These are phyloP conservation scores for Cyclina sinensis DNA, from an alignment of 1,140 invertebrate genomes.

Conservation along the genomic window DNA sequence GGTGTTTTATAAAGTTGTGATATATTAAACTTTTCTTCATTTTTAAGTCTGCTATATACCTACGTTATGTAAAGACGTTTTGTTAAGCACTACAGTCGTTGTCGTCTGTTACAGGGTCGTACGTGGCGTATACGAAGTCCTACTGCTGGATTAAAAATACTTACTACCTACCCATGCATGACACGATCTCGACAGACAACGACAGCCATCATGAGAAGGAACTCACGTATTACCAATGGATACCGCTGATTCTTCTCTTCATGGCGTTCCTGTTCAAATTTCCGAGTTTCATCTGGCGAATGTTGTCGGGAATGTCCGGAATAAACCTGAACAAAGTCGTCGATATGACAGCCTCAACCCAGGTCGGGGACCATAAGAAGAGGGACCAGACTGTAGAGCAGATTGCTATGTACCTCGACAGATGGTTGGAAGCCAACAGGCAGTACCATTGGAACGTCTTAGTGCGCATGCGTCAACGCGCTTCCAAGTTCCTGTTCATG, in stretches of 20 bases:
- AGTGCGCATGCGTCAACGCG: slow-evolving; percentile 78
- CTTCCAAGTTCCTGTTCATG: slow-evolving; percentile 81
- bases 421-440: slow-evolving; percentile 82
- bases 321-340: slow-evolving; percentile 83
- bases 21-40: too few relatives aligned
- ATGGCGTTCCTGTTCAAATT: slow-evolving; percentile 85
- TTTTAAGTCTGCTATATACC: too few relatives aligned
- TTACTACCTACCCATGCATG: slow-evolving; percentile 86
- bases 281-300: slow-evolving; percentile 83
- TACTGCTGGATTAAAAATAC: slow-evolving; percentile 87
- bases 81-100: too few relatives aligned
- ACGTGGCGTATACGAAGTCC: slow-evolving; percentile 86
- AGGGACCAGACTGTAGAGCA: slow-evolving; percentile 79
- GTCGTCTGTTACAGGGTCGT: slow-evolving; percentile 82
- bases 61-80: too few relatives aligned
- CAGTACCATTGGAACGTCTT: slow-evolving; percentile 81
- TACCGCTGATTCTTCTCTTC: slow-evolving; percentile 84
- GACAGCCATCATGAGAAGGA: slow-evolving; percentile 76
- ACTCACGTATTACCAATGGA: slow-evolving; percentile 86
- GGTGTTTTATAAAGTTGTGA: too few relatives aligned
- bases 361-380: slow-evolving; percentile 79
- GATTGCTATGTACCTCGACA: slow-evolving; percentile 81
- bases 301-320: slow-evolving; percentile 79
- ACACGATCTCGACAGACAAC: slow-evolving; percentile 80
- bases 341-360: slow-evolving; percentile 77